phyloP scores from a whole-genome alignment of 2,888 invertebrate genomes.

The Tenthredo livida region DNA sequence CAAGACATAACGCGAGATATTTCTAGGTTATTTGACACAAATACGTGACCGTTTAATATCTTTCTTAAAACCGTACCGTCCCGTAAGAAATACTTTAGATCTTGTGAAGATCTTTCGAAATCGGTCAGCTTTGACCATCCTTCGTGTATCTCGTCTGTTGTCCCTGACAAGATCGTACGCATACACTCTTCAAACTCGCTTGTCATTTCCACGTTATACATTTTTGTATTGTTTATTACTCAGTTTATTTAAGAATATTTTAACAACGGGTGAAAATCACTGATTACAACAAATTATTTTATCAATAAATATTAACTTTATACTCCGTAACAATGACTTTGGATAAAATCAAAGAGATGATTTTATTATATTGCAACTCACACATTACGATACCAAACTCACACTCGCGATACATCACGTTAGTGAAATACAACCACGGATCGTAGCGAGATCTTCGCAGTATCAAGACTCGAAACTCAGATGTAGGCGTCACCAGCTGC shows the following conservation, averaged over 20 bases:
- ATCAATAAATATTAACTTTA: slow-evolving; percentile 45
- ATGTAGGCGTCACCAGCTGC: neutral
- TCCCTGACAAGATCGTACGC: slow-evolving; percentile 52
- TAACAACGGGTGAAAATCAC: neutral
- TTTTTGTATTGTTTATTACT: neutral
- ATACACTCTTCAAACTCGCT: slow-evolving; percentile 46
- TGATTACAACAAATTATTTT: neutral
- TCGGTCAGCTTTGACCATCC: slow-evolving; percentile 50
- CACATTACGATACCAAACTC: slow-evolving; percentile 2
- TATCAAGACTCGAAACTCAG: neutral
- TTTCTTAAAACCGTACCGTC: slow-evolving; percentile 34
- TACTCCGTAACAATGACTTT: slow-evolving; percentile 47
- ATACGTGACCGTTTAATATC: slow-evolving; percentile 33
- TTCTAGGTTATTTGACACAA: slow-evolving; percentile 64
- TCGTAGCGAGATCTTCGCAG: neutral
- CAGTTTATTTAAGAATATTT: neutral
- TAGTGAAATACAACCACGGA: neutral
- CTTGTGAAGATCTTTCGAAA: slow-evolving; percentile 23
- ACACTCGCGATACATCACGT: neutral
- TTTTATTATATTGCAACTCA: slow-evolving; percentile 44
- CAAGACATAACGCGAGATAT: slow-evolving; percentile 68
- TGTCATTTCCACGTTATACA: slow-evolving; percentile 50
- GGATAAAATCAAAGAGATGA: slow-evolving; percentile 50
- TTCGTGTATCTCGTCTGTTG: slow-evolving; percentile 36
- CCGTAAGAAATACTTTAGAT: neutral